Base-by-base conservation (phyloP, 1,140 invertebrate genomes). In the Anastatus disparis region DNA sequence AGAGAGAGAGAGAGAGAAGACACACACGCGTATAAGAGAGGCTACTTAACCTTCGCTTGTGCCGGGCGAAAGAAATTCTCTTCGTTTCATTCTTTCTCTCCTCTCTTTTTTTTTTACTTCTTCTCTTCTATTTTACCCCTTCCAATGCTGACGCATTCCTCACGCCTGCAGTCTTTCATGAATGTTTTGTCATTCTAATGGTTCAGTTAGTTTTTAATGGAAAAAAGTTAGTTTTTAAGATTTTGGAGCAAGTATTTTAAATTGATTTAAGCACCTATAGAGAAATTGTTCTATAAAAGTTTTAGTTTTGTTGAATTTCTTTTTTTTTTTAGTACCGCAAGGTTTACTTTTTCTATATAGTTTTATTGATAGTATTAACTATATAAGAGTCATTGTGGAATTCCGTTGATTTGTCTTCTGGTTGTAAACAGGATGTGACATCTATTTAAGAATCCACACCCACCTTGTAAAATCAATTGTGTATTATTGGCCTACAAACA, bases 381-480 rank as follows among this genome's bases (percentile, higher is more conserved):
- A 13, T 44, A 3, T 44, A 15, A 35, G 9, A 52, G 46, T 52
- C 29, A 52, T 50, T 38, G 1, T 52, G 31, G 27, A 29, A 62
- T 62, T 48, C 44, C 29, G 24, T 2, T 61, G 42, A 22, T 1
- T 9, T 44, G 31, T 62, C 44, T 38, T 38, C 8, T 52, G n/a
- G 8, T 65, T 65, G 38, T 64, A 61, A 53, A 67, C 58, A 70
- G 68, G 62, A 74, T 66, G 56, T 73, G 53, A 70, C 67, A 70
- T 70, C 68, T 70, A 70, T 70, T 56, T 52, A 62, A 50, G 29
- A 73, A 4, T 6, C 61, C 61, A 61, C 65, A 67, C 70, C 68
- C 72, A 62, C 70, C 72, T 74, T 70, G 27, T 50, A 62, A 70
- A 73, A 73, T 70, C 66, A 70, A 73, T 66, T 70, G 48, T 70